Conservation (phyloP, 1,140 invertebrate species). For the Zeugodacus cucurbitae region DNA sequence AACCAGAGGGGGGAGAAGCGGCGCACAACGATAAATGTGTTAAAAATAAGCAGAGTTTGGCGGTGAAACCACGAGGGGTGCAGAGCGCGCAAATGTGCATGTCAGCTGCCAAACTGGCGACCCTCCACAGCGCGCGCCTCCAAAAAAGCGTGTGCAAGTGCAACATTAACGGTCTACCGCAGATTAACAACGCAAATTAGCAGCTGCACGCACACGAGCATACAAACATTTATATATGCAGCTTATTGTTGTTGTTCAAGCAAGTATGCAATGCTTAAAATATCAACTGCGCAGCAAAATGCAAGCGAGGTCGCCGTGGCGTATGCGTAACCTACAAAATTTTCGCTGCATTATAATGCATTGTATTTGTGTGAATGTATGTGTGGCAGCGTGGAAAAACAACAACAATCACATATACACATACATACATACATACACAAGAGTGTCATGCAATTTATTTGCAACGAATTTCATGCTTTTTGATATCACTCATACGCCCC, state of each 20-base stretch:
- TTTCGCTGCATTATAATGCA: neutral
- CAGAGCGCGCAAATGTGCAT: neutral
- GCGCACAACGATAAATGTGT: neutral
- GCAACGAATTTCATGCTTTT: slow-evolving; percentile 7
- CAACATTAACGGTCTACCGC: neutral
- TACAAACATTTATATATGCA: neutral
- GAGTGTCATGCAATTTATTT: slow-evolving; percentile 33
- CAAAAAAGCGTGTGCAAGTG: neutral
- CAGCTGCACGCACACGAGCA: neutral
- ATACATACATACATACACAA: neutral
- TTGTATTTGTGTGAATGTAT: neutral
- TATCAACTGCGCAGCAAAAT: neutral
- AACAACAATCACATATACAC: too few species aligned
- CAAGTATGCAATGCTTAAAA: neutral
- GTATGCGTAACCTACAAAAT: slow-evolving; percentile 10
- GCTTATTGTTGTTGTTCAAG: neutral
- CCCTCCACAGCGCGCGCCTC: neutral
- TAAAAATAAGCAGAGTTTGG: neutral
- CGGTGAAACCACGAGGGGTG: too few species aligned
- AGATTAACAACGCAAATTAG: slow-evolving; percentile 26
- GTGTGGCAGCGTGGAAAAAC: neutral
- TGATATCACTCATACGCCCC: slow-evolving; percentile 6
- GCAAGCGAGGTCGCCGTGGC: neutral
- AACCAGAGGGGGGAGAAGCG: neutral
- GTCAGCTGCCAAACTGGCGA: neutral